A percentile compares a stretch with the other conserved stretches of the same genome.
Evolutionary conservation across 2,888 invertebrate genomes (phyloP).

Genomic region (Hydropsyche betteni): DNA sequence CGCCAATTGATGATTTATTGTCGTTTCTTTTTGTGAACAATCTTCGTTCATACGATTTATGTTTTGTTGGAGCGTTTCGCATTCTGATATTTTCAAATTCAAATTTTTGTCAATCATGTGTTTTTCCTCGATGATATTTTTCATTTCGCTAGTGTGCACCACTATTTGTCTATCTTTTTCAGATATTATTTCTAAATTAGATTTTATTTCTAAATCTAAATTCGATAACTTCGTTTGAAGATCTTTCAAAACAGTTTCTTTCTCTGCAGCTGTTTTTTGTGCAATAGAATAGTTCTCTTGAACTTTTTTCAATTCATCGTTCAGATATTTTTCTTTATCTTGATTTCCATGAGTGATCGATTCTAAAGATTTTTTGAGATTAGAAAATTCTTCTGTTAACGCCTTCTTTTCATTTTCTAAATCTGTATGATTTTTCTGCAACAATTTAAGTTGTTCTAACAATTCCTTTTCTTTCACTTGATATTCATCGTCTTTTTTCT

Average conservation of each 20-base stretch:
- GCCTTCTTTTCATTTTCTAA: conserved; percentile 63
- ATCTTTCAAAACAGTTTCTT: conserved; percentile 60
- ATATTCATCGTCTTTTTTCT: conserved; percentile 64
- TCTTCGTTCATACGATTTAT: conserved; percentile 61
- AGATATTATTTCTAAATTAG: conserved; percentile 60
- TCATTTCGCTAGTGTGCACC: conserved; percentile 59
- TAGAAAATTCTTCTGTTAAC: conserved; percentile 62
- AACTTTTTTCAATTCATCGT: conserved; percentile 57
- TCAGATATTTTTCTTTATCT: conserved; percentile 56
- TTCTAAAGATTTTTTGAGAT: conserved; percentile 60
- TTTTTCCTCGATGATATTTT: conserved; percentile 60
- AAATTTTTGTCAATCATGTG: conserved; percentile 63
- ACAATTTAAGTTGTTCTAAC: conserved; percentile 63
- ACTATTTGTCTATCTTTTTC: conserved; percentile 65
- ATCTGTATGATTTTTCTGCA: conserved; percentile 63
- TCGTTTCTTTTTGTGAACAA: conserved; percentile 61
- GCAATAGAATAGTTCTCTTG: conserved; percentile 57
- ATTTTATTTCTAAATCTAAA: conserved; percentile 63
- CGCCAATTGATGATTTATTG: conserved; percentile 60
- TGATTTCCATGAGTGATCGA: conserved; percentile 59
- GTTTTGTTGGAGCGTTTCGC: conserved; percentile 60
- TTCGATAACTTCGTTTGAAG: conserved; percentile 61
- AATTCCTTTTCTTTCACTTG: conserved; percentile 64
- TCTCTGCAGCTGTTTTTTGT: conserved; percentile 58
- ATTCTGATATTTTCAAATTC: conserved; percentile 59